Conservation (phyloP, 2,888 invertebrate species). For the Melanotus villosus region DNA sequence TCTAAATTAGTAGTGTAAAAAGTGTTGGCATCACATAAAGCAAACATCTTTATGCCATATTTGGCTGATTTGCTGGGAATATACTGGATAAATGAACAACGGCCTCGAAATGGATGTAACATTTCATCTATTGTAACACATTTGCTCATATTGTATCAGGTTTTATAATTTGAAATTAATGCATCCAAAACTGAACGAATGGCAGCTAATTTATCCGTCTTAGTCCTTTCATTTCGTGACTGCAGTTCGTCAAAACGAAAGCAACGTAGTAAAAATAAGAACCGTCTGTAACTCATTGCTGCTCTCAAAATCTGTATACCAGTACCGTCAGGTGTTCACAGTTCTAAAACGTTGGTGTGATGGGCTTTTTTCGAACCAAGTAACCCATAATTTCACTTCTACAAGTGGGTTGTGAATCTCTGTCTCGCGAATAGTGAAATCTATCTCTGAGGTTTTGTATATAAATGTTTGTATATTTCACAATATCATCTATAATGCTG, state of each 20-base stretch:
- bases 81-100: conserved; percentile 26
- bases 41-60: conserved; percentile 46
- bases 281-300: conserved; percentile 44
- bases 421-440: not conserved
- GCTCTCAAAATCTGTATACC: conserved; percentile 50
- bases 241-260: conserved; percentile 41
- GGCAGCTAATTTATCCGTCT: conserved; percentile 13
- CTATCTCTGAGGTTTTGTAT: too few species aligned
- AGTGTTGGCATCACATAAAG: conserved; percentile 48
- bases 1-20: conserved; percentile 44
- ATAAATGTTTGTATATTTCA: too few species aligned
- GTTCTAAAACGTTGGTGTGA: conserved; percentile 51
- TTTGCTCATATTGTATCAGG: conserved; percentile 41
- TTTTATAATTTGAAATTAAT: conserved; percentile 24
- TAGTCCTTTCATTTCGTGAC: conserved; percentile 1
- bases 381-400: conserved; percentile 4
- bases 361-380: conserved; percentile 36
- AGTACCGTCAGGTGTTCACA: conserved; percentile 51
- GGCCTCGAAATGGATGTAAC: conserved; percentile 38
- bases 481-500: too few species aligned
- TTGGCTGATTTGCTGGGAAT: conserved; percentile 46
- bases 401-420: not conserved
- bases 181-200: conserved; percentile 4
- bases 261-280: conserved; percentile 43
- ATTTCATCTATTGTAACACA: conserved; percentile 46